These are phyloP conservation scores for Argentina silus DNA, from an alignment of 2,797 vertebrate species.

Conservation along the genomic window DNA sequence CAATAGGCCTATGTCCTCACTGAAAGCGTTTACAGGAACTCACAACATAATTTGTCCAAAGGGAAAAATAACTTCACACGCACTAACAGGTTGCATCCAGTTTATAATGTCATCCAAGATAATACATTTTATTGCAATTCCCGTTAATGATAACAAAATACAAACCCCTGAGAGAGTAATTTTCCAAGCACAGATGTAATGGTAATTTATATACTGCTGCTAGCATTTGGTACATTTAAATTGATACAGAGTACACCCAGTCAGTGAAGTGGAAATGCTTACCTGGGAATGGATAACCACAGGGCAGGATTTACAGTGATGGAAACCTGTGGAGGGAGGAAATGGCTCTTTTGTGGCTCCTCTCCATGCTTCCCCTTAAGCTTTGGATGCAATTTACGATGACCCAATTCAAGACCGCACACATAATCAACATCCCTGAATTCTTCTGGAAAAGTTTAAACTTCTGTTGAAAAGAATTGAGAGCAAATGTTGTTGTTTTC, in stretches of 20 bases:
- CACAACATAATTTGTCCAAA: not conserved
- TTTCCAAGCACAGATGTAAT: not conserved
- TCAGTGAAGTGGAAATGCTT: constrained; percentile 42
- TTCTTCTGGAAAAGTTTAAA: constrained; percentile 1
- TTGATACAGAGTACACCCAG: constrained; percentile 11
- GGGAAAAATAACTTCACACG: not conserved
- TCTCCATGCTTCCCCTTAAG: not conserved
- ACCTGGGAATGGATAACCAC: constrained; percentile 47
- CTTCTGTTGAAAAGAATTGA: not conserved
- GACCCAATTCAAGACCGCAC: constrained; percentile 9
- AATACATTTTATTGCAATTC: not conserved
- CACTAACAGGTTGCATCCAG: not conserved
- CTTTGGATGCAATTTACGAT: constrained; percentile 18
- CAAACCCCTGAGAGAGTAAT: not conserved
- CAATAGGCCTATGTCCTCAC: no score
- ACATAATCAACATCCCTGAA: constrained; percentile 13
- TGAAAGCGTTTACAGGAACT: not conserved
- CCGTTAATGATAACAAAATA: not conserved
- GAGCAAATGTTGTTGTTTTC: not conserved
- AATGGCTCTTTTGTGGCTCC: constrained; percentile 30
- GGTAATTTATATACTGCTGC: not conserved
- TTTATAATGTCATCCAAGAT: not conserved
- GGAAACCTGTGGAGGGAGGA: constrained; percentile 38
- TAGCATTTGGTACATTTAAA: not conserved
- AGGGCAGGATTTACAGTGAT: constrained; percentile 50